A percentile compares a stretch with the other conserved stretches of the same genome.
Conservation (phyloP, 2,797 vertebrate genomes). For the Loris lydekkerianus region DNA sequence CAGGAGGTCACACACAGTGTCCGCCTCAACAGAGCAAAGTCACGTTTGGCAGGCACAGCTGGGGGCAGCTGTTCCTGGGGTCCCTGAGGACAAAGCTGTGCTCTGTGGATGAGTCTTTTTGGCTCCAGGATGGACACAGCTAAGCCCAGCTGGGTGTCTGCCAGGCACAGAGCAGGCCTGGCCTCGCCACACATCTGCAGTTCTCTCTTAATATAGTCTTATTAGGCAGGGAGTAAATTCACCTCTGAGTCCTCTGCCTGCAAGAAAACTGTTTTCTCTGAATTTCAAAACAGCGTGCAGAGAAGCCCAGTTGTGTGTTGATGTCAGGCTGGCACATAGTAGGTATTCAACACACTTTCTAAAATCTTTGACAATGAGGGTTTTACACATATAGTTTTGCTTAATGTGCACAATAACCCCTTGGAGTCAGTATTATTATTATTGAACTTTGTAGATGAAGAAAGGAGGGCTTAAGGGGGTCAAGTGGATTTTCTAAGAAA, state of each 20-base stretch:
- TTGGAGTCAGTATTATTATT: not conserved
- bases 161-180: constrained; percentile 16
- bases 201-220: not conserved
- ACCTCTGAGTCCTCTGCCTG: not conserved
- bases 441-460: constrained; percentile 32
- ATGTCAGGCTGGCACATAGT: not conserved
- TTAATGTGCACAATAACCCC: not conserved
- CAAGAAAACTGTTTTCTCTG: constrained; percentile 24
- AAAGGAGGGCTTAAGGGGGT: not conserved
- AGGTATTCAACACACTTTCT: not conserved
- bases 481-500: not conserved
- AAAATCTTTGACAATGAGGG: not conserved
- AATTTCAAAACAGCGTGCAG: not conserved
- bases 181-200: not conserved
- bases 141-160: constrained; percentile 46
- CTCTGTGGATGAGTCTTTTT: constrained; percentile 71
- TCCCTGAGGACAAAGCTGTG: constrained; percentile 75
- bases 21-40: constrained; percentile 66
- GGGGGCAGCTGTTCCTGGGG: constrained; percentile 16
- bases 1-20: not conserved
- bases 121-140: constrained; percentile 64
- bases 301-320: not conserved
- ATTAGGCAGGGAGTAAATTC: constrained; percentile 70
- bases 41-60: constrained; percentile 9
- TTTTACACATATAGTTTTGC: not conserved